phyloP scores from a whole-genome alignment of 2,888 invertebrate species.

The Fragum sueziense region DNA sequence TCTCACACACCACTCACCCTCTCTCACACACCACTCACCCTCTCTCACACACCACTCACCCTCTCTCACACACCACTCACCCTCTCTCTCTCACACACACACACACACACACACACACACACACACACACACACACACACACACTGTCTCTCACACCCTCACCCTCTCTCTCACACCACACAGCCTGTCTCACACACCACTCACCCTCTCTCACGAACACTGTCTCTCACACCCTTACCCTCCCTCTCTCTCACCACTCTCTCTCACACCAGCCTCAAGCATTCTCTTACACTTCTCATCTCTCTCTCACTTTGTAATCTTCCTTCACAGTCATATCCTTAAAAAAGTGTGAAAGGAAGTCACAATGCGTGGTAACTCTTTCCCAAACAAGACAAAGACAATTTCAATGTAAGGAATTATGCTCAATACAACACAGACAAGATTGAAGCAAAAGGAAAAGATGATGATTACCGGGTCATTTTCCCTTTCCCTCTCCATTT shows the following conservation, averaged over 20 bases:
- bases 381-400: background rate
- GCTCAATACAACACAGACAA: background rate
- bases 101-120: background rate
- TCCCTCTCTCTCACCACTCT: background rate
- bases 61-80: background rate
- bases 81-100: background rate
- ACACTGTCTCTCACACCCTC: background rate
- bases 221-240: background rate
- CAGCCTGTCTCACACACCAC: background rate
- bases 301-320: background rate
- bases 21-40: background rate
- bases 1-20: background rate
- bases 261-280: background rate
- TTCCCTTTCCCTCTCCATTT: background rate
- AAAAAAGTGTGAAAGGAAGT: background rate
- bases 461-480: background rate
- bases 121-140: background rate
- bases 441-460: background rate
- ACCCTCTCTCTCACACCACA: background rate
- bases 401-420: background rate
- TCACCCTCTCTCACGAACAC: background rate
- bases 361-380: background rate
- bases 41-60: background rate
- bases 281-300: background rate
- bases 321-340: background rate